Evolutionary conservation across 1,140 invertebrate species (phyloP).

Genomic region (Lutraria rhynchaena): DNA sequence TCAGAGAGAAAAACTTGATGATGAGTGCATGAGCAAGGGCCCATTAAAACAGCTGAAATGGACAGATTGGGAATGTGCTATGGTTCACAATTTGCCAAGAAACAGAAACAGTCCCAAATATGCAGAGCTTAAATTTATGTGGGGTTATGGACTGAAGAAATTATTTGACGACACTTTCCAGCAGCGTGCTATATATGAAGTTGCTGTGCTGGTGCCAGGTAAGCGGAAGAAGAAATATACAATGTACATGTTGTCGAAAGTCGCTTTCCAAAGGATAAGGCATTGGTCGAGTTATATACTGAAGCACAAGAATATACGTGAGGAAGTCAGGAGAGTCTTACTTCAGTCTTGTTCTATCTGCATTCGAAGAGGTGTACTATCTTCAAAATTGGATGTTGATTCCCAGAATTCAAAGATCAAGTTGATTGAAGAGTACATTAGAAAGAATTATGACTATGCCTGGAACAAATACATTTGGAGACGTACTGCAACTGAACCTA

Average conservation of each 20-base stretch:
- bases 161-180: slow-evolving; percentile 38
- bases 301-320: slow-evolving; percentile 2
- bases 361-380: slow-evolving; percentile 23
- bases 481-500: too few relatives aligned
- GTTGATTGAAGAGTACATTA: background rate
- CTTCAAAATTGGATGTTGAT: background rate
- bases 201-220: slow-evolving; percentile 46
- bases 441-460: slow-evolving; percentile 44
- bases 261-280: background rate
- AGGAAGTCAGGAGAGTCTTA: slow-evolving; percentile 21
- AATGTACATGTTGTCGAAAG: slow-evolving; percentile 20
- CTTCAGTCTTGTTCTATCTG: slow-evolving; percentile 19
- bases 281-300: slow-evolving; percentile 31
- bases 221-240: slow-evolving; percentile 42
- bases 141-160: slow-evolving; percentile 24
- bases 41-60: slow-evolving; percentile 60
- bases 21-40: slow-evolving; percentile 50
- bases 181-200: slow-evolving; percentile 58
- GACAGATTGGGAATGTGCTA: slow-evolving; percentile 53
- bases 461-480: slow-evolving; percentile 58
- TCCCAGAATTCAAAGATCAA: slow-evolving; percentile 10
- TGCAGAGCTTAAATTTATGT: background rate
- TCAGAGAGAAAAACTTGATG: slow-evolving; percentile 45
- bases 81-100: background rate
- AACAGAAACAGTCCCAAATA: slow-evolving; percentile 5